These are phyloP conservation scores for Drosophila borealis DNA, from an alignment of 2,888 invertebrate species.

Conservation along the genomic window DNA sequence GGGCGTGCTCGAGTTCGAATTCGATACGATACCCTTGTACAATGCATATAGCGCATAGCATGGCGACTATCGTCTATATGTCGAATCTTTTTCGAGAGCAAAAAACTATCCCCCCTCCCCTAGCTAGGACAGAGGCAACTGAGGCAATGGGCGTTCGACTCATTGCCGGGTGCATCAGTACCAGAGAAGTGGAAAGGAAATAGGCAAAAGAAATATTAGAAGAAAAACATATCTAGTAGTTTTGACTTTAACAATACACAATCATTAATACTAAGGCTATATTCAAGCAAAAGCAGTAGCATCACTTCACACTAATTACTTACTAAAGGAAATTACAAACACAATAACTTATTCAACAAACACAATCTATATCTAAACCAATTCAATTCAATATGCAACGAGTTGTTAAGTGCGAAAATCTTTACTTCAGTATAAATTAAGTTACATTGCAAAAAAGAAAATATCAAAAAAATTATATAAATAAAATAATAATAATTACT, in stretches of 20 bases:
- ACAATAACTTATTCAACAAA: conserved; percentile 28
- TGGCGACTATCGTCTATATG: conserved; percentile 17
- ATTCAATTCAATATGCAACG: conserved; percentile 62
- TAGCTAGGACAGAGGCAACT: conserved; percentile 24
- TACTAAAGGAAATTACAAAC: conserved; percentile 19
- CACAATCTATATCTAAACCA: conserved; percentile 31
- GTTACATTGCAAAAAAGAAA: conserved; percentile 64
- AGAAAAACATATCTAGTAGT: conserved; percentile 37
- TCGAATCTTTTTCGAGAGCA: conserved; percentile 23
- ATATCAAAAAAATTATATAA: conserved; percentile 26
- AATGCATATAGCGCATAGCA: conserved; percentile 6
- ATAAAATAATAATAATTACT: conserved; percentile 34
- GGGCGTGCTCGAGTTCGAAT: conserved; percentile 26
- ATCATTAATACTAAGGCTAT: conserved; percentile 52
- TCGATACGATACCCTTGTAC: conserved; percentile 22
- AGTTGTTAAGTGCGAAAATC: conserved; percentile 70
- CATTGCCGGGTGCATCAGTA: conserved; percentile 49
- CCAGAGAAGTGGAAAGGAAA: conserved; percentile 41
- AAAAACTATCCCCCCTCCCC: conserved; percentile 7
- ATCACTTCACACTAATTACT: conserved; percentile 46
- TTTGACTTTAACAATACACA: conserved; percentile 43
- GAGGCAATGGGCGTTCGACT: conserved; percentile 6
- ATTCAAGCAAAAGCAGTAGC: conserved; percentile 35
- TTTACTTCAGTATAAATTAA: conserved; percentile 77
- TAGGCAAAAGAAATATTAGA: conserved; percentile 17